These are phyloP conservation scores for Sinhomidia bicolor DNA, from an alignment of 2,888 invertebrate genomes.

Conservation along the genomic window DNA sequence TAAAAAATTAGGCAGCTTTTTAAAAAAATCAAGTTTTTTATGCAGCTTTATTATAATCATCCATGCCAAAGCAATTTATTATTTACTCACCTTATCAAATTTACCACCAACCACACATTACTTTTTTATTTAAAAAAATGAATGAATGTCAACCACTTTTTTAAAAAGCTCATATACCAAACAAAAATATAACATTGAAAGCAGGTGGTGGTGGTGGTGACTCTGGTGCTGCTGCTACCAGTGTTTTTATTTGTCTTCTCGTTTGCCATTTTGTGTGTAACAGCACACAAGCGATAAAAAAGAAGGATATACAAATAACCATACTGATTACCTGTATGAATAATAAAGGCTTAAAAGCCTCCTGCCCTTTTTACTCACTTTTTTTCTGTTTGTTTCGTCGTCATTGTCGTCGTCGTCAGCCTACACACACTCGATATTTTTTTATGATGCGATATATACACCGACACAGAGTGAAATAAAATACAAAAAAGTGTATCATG, in stretches of 20 bases:
- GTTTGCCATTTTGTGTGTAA: constrained; percentile 59
- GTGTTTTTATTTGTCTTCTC: constrained; percentile 62
- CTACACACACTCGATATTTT: neutral
- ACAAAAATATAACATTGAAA: constrained; percentile 14
- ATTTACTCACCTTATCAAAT: constrained; percentile 28
- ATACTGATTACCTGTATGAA: constrained; percentile 19
- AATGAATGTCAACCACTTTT: constrained; percentile 65
- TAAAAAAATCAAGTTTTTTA: constrained; percentile 21
- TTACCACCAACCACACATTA: neutral
- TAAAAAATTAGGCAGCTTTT: constrained; percentile 29
- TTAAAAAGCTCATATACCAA: neutral
- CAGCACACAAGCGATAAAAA: constrained; percentile 39
- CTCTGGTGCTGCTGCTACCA: constrained; percentile 51
- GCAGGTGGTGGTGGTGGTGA: constrained; percentile 16
- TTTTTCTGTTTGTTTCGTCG: too few species aligned
- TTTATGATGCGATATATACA: neutral
- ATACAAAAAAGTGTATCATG: constrained; percentile 6
- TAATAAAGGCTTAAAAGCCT: constrained; percentile 55
- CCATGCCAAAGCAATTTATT: neutral
- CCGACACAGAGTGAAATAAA: neutral
- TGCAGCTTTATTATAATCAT: too few species aligned
- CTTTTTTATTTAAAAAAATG: too few species aligned
- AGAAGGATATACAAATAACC: constrained; percentile 27
- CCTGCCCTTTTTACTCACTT: constrained; percentile 47
- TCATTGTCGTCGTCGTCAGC: neutral